A percentile compares a stretch with the other conserved stretches of the same genome.
Conservation (phyloP, 2,797 vertebrate genomes). For the Tiaroga cobitis region DNA sequence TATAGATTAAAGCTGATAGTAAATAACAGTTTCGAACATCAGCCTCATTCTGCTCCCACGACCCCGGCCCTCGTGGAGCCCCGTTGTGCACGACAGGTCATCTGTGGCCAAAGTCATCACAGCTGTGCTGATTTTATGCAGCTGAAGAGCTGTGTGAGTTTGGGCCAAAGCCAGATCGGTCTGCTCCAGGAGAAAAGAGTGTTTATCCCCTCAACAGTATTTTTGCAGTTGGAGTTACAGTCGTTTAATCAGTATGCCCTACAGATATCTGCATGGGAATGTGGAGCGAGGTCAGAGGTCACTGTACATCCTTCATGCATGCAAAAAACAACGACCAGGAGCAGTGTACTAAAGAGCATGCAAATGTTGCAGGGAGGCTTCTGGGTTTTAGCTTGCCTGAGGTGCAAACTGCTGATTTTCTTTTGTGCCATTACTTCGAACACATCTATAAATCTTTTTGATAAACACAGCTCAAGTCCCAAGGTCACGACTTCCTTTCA, state of each 20-base stretch:
- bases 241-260: constrained; percentile 52
- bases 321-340: constrained; percentile 26
- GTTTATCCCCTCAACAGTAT: constrained; percentile 38
- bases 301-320: not conserved
- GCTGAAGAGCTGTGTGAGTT: constrained; percentile 26
- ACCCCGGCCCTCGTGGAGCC: constrained; percentile 50
- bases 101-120: constrained; percentile 58
- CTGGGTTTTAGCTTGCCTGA: not conserved
- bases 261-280: constrained; percentile 47
- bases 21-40: constrained; percentile 41
- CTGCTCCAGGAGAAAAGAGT: constrained; percentile 28
- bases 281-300: constrained; percentile 24
- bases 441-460: constrained; percentile 34
- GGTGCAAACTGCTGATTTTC: constrained; percentile 23
- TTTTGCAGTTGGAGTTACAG: constrained; percentile 33
- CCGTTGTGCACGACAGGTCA: constrained; percentile 51
- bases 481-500: constrained; percentile 35
- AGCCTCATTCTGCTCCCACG: constrained; percentile 57
- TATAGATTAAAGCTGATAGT: constrained; percentile 21
- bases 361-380: constrained; percentile 1
- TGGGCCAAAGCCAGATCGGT: constrained; percentile 26
- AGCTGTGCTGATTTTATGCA: constrained; percentile 54
- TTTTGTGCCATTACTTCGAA: constrained; percentile 9
- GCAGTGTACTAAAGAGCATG: constrained; percentile 7
- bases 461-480: constrained; percentile 28